These are phyloP conservation scores for Watsonalla cultraria DNA, from an alignment of 2,888 invertebrate genomes.

Conservation along the genomic window DNA sequence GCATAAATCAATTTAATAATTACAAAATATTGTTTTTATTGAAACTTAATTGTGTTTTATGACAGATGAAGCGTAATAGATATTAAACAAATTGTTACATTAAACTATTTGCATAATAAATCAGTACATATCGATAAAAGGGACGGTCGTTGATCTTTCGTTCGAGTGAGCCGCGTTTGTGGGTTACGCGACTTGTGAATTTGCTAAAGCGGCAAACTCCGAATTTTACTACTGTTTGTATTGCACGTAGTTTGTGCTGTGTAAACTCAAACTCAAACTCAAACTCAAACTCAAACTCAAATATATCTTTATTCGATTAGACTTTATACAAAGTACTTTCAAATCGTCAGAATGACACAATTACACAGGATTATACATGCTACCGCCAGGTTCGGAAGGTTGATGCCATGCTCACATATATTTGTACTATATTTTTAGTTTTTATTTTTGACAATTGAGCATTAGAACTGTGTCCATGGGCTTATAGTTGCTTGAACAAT, in stretches of 20 bases:
- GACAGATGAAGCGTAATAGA: slow-evolving; percentile 28
- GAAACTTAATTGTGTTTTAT: slow-evolving; percentile 11
- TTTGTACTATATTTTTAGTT: too few species aligned
- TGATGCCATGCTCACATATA: too few species aligned
- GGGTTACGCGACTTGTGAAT: slow-evolving; percentile 27
- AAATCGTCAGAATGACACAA: too few species aligned
- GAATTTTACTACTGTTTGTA: background rate
- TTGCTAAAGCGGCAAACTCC: slow-evolving; percentile 4
- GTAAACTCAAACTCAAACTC: too few species aligned
- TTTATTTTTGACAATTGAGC: too few species aligned
- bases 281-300: too few species aligned
- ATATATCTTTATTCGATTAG: too few species aligned
- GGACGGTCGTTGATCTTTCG: slow-evolving; percentile 58
- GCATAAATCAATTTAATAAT: slow-evolving; percentile 18
- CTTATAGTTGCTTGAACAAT: too few species aligned
- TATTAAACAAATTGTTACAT: slow-evolving; percentile 13
- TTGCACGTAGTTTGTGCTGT: background rate
- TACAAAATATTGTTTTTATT: background rate
- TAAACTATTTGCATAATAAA: slow-evolving; percentile 21
- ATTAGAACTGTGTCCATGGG: too few species aligned
- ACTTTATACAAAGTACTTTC: too few species aligned
- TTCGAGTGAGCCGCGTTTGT: slow-evolving; percentile 31
- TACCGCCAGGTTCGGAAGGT: too few species aligned
- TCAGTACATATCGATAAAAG: slow-evolving; percentile 44
- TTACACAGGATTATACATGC: too few species aligned